A percentile compares a stretch with the other conserved stretches of the same genome.
Conservation (phyloP, 37 sponge, comb jelly and placozoan species). For the Halichondria panicea region DNA sequence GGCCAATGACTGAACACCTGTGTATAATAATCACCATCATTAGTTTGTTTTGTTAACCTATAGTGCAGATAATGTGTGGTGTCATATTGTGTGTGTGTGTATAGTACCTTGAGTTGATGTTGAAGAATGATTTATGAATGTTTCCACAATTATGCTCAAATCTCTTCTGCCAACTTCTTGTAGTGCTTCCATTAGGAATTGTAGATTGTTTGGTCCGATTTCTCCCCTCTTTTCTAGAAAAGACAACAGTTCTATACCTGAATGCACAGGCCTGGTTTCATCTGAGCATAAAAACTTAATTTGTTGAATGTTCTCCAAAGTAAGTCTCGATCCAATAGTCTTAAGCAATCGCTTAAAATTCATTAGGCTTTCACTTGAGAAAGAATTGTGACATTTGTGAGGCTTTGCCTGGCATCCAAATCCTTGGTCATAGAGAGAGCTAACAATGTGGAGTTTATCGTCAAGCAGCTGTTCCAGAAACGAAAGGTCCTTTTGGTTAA, state of each 20-base stretch:
- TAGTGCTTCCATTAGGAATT: constrained; percentile 4
- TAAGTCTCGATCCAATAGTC: not conserved
- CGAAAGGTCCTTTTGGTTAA: not conserved
- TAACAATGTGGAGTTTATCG: not conserved
- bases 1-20: no score
- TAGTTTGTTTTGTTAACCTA: no score
- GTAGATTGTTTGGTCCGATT: constrained; percentile 13
- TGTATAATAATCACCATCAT: no score
- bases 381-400: not conserved
- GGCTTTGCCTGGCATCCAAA: no score
- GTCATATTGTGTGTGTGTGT: no score
- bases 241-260: constrained; percentile 3
- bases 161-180: constrained; percentile 27
- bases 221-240: not conserved
- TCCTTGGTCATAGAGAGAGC: not conserved
- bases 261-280: not conserved
- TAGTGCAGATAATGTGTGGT: no score
- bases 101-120: no score
- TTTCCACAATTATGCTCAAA: constrained; percentile 2
- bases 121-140: no score
- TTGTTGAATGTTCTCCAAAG: not conserved
- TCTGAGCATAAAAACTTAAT: constrained; percentile 14
- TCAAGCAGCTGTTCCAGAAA: constrained; percentile 1
- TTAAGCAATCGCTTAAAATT: not conserved
- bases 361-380: not conserved